A percentile compares a stretch with the other conserved stretches of the same genome.
Evolutionary conservation across 2,113 vertebrate species (phyloP).

Genomic region (Corythornis vintsioides): DNA sequence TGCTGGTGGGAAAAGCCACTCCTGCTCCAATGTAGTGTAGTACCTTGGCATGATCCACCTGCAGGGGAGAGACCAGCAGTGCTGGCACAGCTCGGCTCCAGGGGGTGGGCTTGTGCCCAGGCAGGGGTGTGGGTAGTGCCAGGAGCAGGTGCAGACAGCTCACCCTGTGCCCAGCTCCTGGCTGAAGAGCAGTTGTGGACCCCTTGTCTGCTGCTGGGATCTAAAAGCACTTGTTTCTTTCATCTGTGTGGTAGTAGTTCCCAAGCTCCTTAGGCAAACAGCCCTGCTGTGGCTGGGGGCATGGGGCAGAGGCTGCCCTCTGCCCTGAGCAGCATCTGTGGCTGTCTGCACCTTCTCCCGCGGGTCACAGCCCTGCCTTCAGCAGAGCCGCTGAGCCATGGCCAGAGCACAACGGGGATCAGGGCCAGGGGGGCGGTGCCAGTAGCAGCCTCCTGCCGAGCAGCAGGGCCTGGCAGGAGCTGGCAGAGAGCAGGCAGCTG

Average conservation of each 20-base stretch:
- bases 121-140: neutral
- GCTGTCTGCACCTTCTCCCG: neutral
- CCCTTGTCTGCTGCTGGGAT: neutral
- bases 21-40: slow-evolving; percentile 87
- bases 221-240: neutral
- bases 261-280: neutral
- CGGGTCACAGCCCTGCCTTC: neutral
- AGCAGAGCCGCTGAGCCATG: rapidly evolving
- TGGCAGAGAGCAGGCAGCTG: neutral
- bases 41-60: slow-evolving; percentile 88
- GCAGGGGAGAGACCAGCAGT: neutral
- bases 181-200: neutral
- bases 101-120: neutral
- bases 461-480: rapidly evolving
- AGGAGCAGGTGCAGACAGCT: neutral
- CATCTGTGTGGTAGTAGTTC: neutral
- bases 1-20: slow-evolving; percentile 87
- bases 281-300: neutral
- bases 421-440: rapidly evolving
- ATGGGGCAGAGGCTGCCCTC: neutral
- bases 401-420: rapidly evolving
- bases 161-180: neutral
- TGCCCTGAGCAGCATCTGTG: neutral
- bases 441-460: neutral
- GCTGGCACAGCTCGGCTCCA: neutral